Conservation (phyloP, 2,797 vertebrate species). For the Anisognathus igniventris region DNA sequence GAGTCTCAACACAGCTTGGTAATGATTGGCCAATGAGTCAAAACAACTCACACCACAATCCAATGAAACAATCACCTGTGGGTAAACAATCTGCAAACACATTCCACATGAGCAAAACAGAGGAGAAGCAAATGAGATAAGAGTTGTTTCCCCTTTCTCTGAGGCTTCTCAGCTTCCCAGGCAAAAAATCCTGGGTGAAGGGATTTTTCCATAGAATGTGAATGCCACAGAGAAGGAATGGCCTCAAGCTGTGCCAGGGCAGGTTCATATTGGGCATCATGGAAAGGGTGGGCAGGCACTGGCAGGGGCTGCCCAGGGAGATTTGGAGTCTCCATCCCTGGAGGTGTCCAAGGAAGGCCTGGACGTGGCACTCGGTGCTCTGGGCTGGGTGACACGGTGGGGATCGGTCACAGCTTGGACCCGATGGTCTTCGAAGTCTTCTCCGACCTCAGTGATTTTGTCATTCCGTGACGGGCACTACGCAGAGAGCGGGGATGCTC, state of each 20-base stretch:
- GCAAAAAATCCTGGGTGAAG: no score
- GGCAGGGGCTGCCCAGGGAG: neutral
- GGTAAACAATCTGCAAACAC: no score
- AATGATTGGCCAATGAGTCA: no score
- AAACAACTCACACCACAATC: no score
- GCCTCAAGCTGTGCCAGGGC: rapidly evolving
- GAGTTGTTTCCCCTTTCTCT: no score
- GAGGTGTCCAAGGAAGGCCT: neutral
- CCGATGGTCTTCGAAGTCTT: neutral
- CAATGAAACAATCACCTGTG: no score
- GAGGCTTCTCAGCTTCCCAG: no score
- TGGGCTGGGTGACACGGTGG: neutral
- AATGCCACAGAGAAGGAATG: neutral
- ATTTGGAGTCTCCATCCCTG: neutral
- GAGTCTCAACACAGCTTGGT: no score
- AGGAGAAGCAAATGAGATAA: no score
- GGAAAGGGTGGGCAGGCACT: neutral
- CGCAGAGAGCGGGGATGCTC: rapidly evolving
- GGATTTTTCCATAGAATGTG: no score
- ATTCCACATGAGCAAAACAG: no score
- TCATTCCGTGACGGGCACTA: rapidly evolving
- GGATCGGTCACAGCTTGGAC: neutral
- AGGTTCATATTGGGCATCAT: neutral
- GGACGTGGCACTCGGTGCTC: neutral
- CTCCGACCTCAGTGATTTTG: neutral